phyloP scores from a whole-genome alignment of 2,797 vertebrate species.

The Catharus ustulatus region DNA sequence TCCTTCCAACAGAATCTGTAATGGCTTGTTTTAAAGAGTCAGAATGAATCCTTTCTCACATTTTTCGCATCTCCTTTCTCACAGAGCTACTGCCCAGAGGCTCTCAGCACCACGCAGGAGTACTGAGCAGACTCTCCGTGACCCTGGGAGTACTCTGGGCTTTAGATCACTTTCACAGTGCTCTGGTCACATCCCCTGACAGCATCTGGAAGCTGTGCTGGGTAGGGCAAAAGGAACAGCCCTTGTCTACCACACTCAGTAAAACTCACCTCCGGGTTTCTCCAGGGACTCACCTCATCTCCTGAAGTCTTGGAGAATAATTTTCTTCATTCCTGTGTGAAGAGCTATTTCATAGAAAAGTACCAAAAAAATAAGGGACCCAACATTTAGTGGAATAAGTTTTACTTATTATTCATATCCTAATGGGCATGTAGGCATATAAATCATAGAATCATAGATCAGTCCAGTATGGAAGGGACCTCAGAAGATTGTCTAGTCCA shows the following conservation, averaged over 20 bases:
- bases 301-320: neutral
- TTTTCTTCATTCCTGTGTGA: neutral
- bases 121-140: neutral
- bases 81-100: neutral
- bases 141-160: neutral
- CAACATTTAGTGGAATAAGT: neutral
- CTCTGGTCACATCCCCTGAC: neutral
- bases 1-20: neutral
- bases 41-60: neutral
- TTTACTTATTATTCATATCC: neutral
- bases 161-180: neutral
- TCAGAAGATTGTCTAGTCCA: neutral
- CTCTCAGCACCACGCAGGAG: neutral
- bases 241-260: rapidly evolving
- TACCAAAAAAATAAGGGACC: neutral
- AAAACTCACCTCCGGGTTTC: neutral
- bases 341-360: neutral
- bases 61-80: neutral
- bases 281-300: neutral
- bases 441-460: neutral
- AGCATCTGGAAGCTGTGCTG: neutral
- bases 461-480: neutral
- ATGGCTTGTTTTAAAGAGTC: neutral
- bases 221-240: neutral
- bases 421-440: neutral